These are phyloP conservation scores for Montipora sp. DNA, from an alignment of 64 coral and sea anemone species.

Conservation along the genomic window DNA sequence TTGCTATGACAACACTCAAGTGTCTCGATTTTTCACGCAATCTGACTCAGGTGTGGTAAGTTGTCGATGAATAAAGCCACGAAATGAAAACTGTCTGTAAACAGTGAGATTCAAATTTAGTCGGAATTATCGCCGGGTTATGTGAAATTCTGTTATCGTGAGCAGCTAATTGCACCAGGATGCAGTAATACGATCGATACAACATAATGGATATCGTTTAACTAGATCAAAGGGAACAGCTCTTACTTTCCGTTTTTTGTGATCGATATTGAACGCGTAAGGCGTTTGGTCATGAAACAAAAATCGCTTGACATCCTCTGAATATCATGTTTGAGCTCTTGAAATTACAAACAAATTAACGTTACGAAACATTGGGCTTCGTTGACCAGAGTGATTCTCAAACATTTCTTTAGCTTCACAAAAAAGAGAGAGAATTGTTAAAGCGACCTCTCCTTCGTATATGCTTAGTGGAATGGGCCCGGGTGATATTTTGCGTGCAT, in stretches of 20 bases:
- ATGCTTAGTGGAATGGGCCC: not conserved
- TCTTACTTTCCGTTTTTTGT: not conserved
- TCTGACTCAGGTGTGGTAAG: no score
- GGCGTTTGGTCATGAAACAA: constrained; percentile 39
- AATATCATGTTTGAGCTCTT: constrained; percentile 56
- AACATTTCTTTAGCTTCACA: not conserved
- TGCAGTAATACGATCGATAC: not conserved
- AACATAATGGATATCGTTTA: not conserved
- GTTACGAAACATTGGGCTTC: not conserved
- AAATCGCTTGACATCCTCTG: not conserved
- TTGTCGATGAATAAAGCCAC: not conserved
- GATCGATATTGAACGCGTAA: constrained; percentile 12
- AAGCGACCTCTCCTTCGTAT: not conserved
- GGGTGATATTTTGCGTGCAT: constrained; percentile 10
- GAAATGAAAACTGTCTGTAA: not conserved
- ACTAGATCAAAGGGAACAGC: not conserved
- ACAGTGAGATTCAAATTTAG: not conserved
- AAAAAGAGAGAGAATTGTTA: not conserved
- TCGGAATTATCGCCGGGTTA: not conserved
- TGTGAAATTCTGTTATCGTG: not conserved
- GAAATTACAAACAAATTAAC: constrained; percentile 56
- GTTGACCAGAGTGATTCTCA: not conserved
- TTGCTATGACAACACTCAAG: not conserved
- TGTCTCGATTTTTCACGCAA: not conserved
- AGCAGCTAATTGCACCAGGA: not conserved